Percentiles rank a stretch among this genome's conserved stretches.
Conservation (phyloP, 2,113 vertebrate species). For the Diadophis punctatus region DNA sequence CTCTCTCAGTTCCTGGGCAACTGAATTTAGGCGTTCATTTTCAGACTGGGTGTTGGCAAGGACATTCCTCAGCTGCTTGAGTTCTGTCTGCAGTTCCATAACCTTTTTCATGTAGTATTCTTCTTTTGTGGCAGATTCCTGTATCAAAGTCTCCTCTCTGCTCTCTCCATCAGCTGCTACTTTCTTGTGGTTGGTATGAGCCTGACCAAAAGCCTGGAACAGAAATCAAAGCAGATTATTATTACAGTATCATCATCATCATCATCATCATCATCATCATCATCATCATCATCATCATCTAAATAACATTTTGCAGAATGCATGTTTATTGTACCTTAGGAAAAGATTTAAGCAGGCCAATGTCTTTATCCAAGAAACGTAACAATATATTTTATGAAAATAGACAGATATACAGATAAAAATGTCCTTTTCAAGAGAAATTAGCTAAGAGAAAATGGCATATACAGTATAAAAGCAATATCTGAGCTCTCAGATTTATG, state of each 20-base stretch:
- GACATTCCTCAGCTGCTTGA: slow-evolving; percentile 84
- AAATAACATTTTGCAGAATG: not conserved
- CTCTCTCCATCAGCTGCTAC: slow-evolving; percentile 96
- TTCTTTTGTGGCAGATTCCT: slow-evolving; percentile 96
- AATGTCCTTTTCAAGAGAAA: not conserved
- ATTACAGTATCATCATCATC: too few relatives aligned
- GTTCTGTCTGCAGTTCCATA: slow-evolving; percentile 90
- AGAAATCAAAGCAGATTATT: slow-evolving; percentile 22
- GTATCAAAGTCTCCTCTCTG: slow-evolving; percentile 93
- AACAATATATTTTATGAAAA: not conserved
- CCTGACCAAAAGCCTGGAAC: slow-evolving; percentile 91
- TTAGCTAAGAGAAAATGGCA: not conserved
- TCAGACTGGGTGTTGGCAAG: slow-evolving; percentile 85
- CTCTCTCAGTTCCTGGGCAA: slow-evolving; percentile 90
- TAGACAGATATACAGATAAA: not conserved
- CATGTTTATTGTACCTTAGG: not conserved
- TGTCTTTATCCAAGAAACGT: not conserved
- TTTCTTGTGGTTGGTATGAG: slow-evolving; percentile 91
- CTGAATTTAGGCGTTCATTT: slow-evolving; percentile 84
- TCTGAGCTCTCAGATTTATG: not conserved
- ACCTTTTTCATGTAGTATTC: slow-evolving; percentile 92
- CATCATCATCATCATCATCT: too few relatives aligned
- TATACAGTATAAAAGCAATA: not conserved
- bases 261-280: too few relatives aligned
- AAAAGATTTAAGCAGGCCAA: not conserved